Conservation (phyloP, 2,888 invertebrate species). For the Eristalinus aeneus region DNA sequence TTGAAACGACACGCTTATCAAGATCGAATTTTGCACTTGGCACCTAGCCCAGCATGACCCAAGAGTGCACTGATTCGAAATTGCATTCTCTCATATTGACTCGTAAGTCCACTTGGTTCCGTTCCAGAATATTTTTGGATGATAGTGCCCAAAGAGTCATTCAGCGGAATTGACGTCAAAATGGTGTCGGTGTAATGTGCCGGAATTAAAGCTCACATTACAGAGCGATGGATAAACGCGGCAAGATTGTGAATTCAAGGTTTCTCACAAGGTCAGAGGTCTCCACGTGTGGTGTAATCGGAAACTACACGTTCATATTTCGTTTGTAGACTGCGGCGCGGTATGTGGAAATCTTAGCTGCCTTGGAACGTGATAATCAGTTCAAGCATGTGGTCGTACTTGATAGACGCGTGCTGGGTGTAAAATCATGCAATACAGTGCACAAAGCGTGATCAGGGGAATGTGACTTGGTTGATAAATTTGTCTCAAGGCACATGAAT, state of each 20-base stretch:
- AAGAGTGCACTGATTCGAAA: not conserved
- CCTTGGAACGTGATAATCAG: not conserved
- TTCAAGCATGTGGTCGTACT: not conserved
- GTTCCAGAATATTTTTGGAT: slow-evolving; percentile 7
- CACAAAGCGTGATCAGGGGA: not conserved
- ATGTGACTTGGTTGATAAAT: not conserved
- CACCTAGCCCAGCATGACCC: slow-evolving; percentile 9
- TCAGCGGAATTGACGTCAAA: not conserved
- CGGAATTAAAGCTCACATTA: not conserved
- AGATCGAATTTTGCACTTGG: slow-evolving; percentile 27
- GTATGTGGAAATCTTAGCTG: not conserved
- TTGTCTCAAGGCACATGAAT: not conserved
- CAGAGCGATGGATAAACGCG: not conserved
- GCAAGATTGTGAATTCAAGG: not conserved
- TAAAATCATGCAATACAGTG: not conserved
- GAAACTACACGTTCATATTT: not conserved
- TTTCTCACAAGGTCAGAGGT: not conserved
- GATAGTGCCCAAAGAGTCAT: not conserved
- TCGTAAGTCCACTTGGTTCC: slow-evolving; percentile 16
- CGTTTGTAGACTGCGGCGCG: not conserved
- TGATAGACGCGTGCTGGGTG: not conserved
- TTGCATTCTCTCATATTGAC: not conserved
- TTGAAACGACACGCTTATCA: slow-evolving; percentile 17
- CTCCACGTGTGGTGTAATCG: not conserved
- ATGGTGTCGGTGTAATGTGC: not conserved